Conservation (phyloP, 2,797 vertebrate species). For the Erethizon dorsatum region DNA sequence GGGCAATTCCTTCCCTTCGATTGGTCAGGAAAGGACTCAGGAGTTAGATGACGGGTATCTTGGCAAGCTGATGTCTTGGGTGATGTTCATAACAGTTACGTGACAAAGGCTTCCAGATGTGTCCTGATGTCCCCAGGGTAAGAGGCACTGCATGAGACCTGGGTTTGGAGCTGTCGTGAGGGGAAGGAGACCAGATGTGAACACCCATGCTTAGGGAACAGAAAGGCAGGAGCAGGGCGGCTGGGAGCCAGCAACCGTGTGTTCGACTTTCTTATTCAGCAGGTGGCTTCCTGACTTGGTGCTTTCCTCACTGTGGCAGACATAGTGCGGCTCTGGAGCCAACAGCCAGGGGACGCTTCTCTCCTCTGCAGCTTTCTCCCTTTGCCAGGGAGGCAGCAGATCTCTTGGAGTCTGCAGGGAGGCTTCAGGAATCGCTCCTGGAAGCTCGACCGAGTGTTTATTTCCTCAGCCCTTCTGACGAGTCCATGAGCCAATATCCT, state of each 20-base stretch:
- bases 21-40: neutral
- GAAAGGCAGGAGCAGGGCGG: neutral
- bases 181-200: neutral
- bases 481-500: neutral
- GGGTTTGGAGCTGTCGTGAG: neutral
- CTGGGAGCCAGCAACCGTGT: neutral
- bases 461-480: neutral
- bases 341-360: neutral
- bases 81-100: no score
- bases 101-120: neutral
- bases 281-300: neutral
- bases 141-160: neutral
- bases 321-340: neutral
- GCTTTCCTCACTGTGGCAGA: neutral
- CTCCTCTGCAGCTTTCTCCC: neutral
- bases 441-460: neutral
- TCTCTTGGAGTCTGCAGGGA: neutral
- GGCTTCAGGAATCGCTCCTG: neutral
- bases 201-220: no score
- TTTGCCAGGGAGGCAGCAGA: neutral
- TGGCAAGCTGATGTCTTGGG: neutral
- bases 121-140: neutral
- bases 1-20: neutral
- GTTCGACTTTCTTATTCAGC: neutral
- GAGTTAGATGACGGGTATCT: neutral